Evolutionary conservation across 2,888 invertebrate genomes (phyloP).

Genomic region (Acanthosepion pharaonis): DNA sequence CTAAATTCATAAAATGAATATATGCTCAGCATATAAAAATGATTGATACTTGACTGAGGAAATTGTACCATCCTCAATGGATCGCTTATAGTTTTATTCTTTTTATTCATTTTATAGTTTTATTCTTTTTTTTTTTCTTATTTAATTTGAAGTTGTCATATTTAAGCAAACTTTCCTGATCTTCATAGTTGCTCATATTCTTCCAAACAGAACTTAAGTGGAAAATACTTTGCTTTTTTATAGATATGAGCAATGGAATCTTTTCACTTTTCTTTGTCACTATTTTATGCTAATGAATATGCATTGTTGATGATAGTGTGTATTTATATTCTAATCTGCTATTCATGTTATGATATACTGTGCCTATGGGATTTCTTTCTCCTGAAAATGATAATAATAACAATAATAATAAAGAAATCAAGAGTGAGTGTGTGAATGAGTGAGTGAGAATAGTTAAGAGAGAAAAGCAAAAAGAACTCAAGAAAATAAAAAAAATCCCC

Average conservation of each 20-base stretch:
- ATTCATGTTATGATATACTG: background rate
- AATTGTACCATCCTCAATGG: background rate
- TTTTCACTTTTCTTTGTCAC: background rate
- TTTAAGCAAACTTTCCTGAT: background rate
- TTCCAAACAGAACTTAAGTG: background rate
- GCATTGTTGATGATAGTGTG: background rate
- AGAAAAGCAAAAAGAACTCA: background rate
- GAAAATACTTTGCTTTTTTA: background rate
- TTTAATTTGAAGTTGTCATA: background rate
- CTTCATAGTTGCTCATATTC: too few relatives aligned
- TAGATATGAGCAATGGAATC: background rate
- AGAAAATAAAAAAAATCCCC: background rate
- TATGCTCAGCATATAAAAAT: too few relatives aligned
- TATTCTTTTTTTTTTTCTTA: background rate
- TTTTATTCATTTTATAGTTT: background rate
- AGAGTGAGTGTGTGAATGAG: background rate
- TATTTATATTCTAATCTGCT: background rate
- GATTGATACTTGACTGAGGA: too few relatives aligned
- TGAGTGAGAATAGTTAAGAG: slow-evolving; percentile 33
- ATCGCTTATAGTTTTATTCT: background rate
- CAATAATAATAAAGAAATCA: background rate
- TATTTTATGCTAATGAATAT: background rate
- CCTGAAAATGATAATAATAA: background rate
- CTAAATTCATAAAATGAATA: too few relatives aligned
- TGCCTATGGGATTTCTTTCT: background rate